Conservation (phyloP, 1,140 invertebrate species). For the Teleogryllus occipitalis region DNA sequence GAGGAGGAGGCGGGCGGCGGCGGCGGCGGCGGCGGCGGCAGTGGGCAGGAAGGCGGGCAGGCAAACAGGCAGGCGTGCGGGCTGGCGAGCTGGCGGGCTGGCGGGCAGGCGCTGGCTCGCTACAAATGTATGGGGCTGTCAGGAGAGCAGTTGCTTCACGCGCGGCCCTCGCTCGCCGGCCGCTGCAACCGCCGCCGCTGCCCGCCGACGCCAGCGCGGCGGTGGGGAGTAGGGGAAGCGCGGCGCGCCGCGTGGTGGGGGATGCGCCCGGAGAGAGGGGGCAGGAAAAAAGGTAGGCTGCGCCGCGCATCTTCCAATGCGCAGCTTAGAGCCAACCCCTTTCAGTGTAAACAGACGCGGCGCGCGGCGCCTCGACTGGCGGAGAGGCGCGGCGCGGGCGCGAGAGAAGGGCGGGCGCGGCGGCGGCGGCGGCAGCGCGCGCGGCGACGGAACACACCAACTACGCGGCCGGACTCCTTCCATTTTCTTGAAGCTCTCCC, state of each 20-base stretch:
- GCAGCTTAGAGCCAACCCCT: slow-evolving; percentile 19
- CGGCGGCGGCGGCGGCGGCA: background rate
- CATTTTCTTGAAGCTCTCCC: slow-evolving; percentile 13
- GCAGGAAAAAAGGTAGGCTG: slow-evolving; percentile 29
- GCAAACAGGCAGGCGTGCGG: background rate
- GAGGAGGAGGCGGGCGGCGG: background rate
- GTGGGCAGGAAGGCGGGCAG: background rate
- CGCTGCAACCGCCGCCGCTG: background rate
- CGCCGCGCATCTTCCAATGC: slow-evolving; percentile 18
- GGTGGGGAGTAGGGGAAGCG: background rate
- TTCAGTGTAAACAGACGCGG: slow-evolving; percentile 11
- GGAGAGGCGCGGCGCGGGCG: background rate
- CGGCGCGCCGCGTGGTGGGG: background rate
- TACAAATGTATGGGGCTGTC: background rate
- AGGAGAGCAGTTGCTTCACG: background rate
- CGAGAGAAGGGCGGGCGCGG: background rate
- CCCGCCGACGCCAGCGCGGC: background rate
- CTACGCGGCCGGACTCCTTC: slow-evolving; percentile 9
- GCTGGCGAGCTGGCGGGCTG: background rate
- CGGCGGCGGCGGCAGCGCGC: slow-evolving; percentile 13
- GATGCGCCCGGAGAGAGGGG: too few relatives aligned
- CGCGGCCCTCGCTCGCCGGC: background rate
- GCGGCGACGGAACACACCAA: slow-evolving; percentile 17
- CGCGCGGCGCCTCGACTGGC: slow-evolving; percentile 10
- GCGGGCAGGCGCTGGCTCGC: background rate